phyloP scores from a whole-genome alignment of 2,888 invertebrate species.

The Trachelus troglodyta region DNA sequence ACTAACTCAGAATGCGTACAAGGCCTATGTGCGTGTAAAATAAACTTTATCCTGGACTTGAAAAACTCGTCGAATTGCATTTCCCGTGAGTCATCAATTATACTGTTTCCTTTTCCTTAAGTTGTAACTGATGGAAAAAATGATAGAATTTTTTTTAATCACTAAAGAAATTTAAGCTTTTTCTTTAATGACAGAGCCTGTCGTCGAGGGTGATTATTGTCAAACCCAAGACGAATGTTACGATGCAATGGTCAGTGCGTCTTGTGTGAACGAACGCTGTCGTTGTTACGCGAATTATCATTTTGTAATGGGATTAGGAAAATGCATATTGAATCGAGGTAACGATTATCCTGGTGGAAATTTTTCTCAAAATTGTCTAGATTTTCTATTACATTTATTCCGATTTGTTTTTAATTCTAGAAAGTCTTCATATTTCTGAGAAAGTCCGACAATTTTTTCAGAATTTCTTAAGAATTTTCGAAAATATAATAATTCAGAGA shows the following conservation, averaged over 20 bases:
- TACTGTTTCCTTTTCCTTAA: background rate
- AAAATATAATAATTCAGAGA: too few species aligned
- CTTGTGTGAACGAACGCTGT: constrained; percentile 42
- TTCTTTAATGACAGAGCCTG: constrained; percentile 34
- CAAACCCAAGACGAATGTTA: constrained; percentile 46
- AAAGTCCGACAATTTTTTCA: too few species aligned
- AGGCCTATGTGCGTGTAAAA: constrained; percentile 42
- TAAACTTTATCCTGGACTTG: constrained; percentile 40
- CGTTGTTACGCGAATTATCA: constrained; percentile 36
- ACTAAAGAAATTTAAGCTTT: background rate
- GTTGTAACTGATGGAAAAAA: constrained; percentile 1
- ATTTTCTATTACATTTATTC: too few species aligned
- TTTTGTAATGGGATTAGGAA: constrained; percentile 37
- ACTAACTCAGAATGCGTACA: constrained; percentile 45
- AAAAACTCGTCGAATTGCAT: constrained; percentile 51
- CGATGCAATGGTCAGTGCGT: constrained; percentile 36
- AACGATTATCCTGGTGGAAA: constrained; percentile 9
- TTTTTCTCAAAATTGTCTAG: too few species aligned
- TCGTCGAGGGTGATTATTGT: constrained; percentile 37
- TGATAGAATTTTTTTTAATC: background rate
- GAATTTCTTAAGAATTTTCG: too few species aligned
- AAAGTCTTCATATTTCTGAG: too few species aligned
- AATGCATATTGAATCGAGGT: constrained; percentile 39
- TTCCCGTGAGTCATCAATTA: constrained; percentile 33
- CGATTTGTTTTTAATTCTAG: too few species aligned